These are phyloP conservation scores for Philopedon plagiatum DNA, from an alignment of 2,888 invertebrate genomes.

Conservation along the genomic window DNA sequence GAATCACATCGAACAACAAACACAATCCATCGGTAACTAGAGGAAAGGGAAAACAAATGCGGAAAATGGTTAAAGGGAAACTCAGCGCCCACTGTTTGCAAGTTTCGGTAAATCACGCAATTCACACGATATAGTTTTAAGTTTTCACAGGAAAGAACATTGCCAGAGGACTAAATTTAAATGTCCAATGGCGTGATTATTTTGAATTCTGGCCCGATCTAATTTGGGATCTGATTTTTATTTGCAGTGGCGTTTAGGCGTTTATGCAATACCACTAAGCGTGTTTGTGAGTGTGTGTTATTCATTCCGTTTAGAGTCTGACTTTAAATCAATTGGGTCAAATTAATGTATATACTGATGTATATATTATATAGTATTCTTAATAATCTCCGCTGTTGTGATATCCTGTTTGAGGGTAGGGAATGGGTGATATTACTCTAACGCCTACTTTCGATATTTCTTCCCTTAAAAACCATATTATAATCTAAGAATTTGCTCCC, in stretches of 20 bases:
- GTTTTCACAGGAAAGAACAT: slow-evolving; percentile 34
- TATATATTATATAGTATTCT: not conserved
- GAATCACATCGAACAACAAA: not conserved
- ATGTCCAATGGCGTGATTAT: slow-evolving; percentile 46
- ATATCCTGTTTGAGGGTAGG: too few species aligned
- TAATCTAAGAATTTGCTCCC: too few species aligned
- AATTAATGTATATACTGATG: slow-evolving; percentile 5
- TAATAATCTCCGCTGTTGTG: too few species aligned
- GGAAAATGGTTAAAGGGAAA: slow-evolving; percentile 26
- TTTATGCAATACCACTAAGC: slow-evolving; percentile 35
- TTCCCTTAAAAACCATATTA: too few species aligned
- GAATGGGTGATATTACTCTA: too few species aligned
- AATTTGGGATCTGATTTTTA: slow-evolving; percentile 46
- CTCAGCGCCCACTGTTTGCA: slow-evolving; percentile 26
- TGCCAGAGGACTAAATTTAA: slow-evolving; percentile 48
- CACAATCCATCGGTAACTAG: slow-evolving; percentile 13
- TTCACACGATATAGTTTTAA: slow-evolving; percentile 26
- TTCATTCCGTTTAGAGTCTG: not conserved
- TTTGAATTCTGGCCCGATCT: slow-evolving; percentile 46
- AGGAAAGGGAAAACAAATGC: slow-evolving; percentile 24
- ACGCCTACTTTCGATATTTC: too few species aligned
- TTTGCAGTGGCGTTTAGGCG: slow-evolving; percentile 29
- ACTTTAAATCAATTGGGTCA: slow-evolving; percentile 3
- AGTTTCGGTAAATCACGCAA: slow-evolving; percentile 26
- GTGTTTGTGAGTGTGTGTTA: not conserved